A percentile compares a stretch with the other conserved stretches of the same genome.
Evolutionary conservation across 2,888 invertebrate species (phyloP).

Genomic region (Calliopum simillimum): DNA sequence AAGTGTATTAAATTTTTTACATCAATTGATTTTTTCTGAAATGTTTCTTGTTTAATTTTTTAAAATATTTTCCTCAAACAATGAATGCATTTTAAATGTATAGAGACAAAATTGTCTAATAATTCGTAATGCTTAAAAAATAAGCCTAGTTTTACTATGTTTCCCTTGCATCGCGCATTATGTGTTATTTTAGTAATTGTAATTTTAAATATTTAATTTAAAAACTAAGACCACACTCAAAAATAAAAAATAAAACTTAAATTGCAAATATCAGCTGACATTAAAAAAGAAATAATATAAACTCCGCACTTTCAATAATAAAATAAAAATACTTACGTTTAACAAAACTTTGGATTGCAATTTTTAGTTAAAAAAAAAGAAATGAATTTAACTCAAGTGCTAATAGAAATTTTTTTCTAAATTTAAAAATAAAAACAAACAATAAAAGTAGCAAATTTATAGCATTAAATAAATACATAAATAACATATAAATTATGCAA

Average conservation of each 20-base stretch:
- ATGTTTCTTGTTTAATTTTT: background rate
- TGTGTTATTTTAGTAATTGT: constrained; percentile 37
- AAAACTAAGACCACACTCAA: too few relatives aligned
- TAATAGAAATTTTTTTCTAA: constrained; percentile 56
- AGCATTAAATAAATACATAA: constrained; percentile 48
- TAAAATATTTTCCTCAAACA: background rate
- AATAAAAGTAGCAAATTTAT: constrained; percentile 37
- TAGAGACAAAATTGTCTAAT: background rate
- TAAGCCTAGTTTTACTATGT: too few relatives aligned
- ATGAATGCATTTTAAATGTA: constrained; percentile 10
- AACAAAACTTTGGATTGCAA: constrained; percentile 32
- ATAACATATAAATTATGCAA: constrained; percentile 19
- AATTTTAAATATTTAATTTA: constrained; percentile 21
- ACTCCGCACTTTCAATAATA: background rate
- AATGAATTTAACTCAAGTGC: constrained; percentile 60
- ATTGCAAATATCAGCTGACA: too few relatives aligned
- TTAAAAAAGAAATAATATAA: too few relatives aligned
- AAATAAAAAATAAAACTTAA: too few relatives aligned
- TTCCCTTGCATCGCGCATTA: constrained; percentile 32
- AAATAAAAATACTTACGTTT: constrained; percentile 27
- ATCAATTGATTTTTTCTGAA: background rate
- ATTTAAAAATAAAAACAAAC: constrained; percentile 46
- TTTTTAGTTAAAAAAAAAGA: constrained; percentile 23
- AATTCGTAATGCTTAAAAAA: background rate
- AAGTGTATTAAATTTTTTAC: background rate